Conservation (phyloP, 2,797 vertebrate genomes). For the Catostomus latipinnis region DNA sequence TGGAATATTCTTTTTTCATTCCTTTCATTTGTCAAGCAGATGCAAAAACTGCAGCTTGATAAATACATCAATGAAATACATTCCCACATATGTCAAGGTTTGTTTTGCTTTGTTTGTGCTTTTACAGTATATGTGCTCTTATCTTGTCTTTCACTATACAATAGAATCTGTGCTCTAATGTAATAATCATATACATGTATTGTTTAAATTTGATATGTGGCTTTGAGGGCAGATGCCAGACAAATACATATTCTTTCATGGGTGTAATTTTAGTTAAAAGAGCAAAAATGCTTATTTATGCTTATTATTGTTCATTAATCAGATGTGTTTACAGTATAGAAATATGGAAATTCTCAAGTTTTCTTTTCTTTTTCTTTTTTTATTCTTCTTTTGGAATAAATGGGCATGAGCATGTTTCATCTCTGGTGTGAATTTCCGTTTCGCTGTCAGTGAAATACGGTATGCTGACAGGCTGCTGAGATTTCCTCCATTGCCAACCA, state of each 20-base stretch:
- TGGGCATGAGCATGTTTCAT: conserved; percentile 47
- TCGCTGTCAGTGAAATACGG: conserved; percentile 58
- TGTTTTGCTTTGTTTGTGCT: background rate
- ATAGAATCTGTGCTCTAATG: background rate
- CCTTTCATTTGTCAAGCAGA: conserved; percentile 1
- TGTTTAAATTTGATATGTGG: background rate
- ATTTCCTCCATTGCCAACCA: conserved; percentile 69
- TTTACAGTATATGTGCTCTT: conserved; percentile 4
- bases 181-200: background rate
- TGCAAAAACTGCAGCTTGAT: conserved; percentile 10
- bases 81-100: background rate
- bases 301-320: conserved; percentile 25
- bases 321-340: conserved; percentile 30
- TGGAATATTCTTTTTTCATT: conserved; percentile 3
- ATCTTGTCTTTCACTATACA: background rate
- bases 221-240: background rate
- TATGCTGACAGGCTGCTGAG: conserved; percentile 72
- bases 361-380: conserved; percentile 6
- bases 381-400: conserved; percentile 31
- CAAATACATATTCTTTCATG: conserved; percentile 17
- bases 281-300: conserved; percentile 34
- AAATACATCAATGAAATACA: background rate
- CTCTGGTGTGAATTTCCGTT: conserved; percentile 46
- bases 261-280: background rate
- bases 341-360: conserved; percentile 54